These are phyloP conservation scores for Phortica okadai DNA, from an alignment of 2,888 invertebrate species.

Conservation along the genomic window DNA sequence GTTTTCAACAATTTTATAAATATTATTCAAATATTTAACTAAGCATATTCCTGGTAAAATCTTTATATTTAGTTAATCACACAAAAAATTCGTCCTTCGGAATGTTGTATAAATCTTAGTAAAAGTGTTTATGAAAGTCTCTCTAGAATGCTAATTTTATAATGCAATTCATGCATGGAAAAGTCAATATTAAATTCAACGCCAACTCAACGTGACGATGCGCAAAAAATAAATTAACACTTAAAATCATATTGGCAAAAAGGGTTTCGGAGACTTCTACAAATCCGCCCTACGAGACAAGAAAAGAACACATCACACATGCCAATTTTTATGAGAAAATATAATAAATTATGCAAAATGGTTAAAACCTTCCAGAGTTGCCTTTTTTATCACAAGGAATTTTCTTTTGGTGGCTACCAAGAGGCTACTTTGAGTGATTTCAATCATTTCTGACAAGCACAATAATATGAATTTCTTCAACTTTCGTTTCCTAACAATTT, in stretches of 20 bases:
- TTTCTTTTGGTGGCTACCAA: background rate
- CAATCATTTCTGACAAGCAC: background rate
- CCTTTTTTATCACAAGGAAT: background rate
- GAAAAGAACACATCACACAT: background rate
- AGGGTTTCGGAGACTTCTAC: background rate
- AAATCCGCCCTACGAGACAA: background rate
- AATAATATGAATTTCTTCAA: background rate
- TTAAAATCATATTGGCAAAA: slow-evolving; percentile 3
- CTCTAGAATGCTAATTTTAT: too few relatives aligned
- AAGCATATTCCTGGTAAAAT: too few relatives aligned
- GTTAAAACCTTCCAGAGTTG: background rate
- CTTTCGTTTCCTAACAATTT: background rate
- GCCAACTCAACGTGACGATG: slow-evolving; percentile 6
- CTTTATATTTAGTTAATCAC: too few relatives aligned
- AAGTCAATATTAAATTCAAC: background rate
- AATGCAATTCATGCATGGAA: slow-evolving; percentile 19
- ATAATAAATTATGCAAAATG: slow-evolving; percentile 19
- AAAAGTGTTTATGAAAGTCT: too few relatives aligned
- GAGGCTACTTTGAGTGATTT: background rate
- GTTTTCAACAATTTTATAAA: too few relatives aligned
- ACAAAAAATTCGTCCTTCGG: too few relatives aligned
- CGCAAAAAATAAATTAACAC: slow-evolving; percentile 24
- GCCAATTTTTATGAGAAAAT: background rate
- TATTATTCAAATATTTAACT: too few relatives aligned
- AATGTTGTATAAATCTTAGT: too few relatives aligned